These are phyloP conservation scores for Matsumyia berberina DNA, from an alignment of 2,888 invertebrate species.

Conservation along the genomic window DNA sequence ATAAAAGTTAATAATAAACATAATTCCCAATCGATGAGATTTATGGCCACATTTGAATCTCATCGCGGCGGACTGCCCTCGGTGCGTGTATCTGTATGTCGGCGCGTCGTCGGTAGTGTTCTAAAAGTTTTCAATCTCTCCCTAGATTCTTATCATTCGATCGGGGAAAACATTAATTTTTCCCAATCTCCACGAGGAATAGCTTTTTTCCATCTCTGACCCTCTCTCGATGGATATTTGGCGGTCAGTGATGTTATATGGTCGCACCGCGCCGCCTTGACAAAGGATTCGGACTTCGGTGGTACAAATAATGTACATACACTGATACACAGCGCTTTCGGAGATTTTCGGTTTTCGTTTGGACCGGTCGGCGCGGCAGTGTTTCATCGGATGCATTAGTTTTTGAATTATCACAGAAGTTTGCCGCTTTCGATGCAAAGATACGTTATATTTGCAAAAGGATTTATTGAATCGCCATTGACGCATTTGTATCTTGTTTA, in stretches of 20 bases:
- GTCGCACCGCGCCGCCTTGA: slow-evolving; percentile 22
- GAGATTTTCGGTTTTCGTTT: slow-evolving; percentile 33
- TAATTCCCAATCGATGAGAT: slow-evolving; percentile 76
- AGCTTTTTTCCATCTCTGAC: slow-evolving; percentile 54
- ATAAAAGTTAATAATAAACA: slow-evolving; percentile 76
- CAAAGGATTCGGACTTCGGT: slow-evolving; percentile 62
- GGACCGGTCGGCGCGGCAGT: slow-evolving; percentile 37
- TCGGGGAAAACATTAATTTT: slow-evolving; percentile 74
- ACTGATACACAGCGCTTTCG: slow-evolving; percentile 28
- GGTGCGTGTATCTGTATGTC: slow-evolving; percentile 55
- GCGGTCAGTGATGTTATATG: slow-evolving; percentile 64
- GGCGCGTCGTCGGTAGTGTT: slow-evolving; percentile 65
- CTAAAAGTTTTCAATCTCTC: slow-evolving; percentile 74
- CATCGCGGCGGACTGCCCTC: slow-evolving; percentile 61
- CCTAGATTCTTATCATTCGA: slow-evolving; percentile 75
- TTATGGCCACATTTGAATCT: slow-evolving; percentile 75
- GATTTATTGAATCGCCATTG: slow-evolving; percentile 70
- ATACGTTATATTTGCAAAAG: slow-evolving; percentile 27
- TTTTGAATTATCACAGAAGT: slow-evolving; percentile 75
- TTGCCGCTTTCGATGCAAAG: slow-evolving; percentile 66
- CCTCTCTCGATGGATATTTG: slow-evolving; percentile 58
- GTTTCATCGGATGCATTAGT: slow-evolving; percentile 64
- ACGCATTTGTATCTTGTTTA: slow-evolving; percentile 72
- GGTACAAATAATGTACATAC: slow-evolving; percentile 74
- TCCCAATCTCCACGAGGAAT: slow-evolving; percentile 60